Percentiles rank a stretch among this genome's conserved stretches.
These are phyloP conservation scores for Amphiprion percula DNA, from an alignment of 2,113 vertebrate genomes.

Conservation along the genomic window DNA sequence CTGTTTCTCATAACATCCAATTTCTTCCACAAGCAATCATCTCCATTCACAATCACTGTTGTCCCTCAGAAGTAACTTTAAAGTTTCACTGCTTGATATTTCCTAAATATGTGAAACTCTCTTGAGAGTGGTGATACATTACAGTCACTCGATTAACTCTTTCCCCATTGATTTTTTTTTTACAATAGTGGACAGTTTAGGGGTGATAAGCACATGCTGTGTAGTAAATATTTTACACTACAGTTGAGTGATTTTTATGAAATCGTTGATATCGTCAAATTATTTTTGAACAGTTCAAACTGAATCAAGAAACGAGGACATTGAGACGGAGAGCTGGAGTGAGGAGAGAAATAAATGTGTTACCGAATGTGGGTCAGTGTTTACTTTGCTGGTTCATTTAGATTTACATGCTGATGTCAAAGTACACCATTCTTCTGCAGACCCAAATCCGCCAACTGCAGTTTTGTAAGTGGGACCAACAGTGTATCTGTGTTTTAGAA, in stretches of 20 bases:
- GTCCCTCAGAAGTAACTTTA: neutral
- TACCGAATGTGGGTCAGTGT: no score
- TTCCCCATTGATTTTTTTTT: neutral
- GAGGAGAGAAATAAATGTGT: slow-evolving; percentile 25
- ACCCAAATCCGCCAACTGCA: neutral
- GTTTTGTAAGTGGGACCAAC: slow-evolving; percentile 10
- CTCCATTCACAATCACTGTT: neutral
- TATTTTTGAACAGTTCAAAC: neutral
- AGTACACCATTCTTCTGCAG: slow-evolving; percentile 1
- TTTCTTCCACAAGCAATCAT: neutral
- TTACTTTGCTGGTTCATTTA: slow-evolving; percentile 3
- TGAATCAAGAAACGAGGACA: no score
- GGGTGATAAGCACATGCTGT: neutral
- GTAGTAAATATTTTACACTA: neutral
- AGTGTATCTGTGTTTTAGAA: slow-evolving; percentile 1
- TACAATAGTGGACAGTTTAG: neutral
- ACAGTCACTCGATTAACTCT: neutral
- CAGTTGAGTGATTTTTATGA: neutral
- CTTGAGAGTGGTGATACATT: slow-evolving; percentile 1
- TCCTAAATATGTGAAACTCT: neutral
- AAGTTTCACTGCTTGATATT: neutral
- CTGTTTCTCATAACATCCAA: neutral
- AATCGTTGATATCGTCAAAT: neutral
- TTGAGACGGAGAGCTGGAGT: neutral
- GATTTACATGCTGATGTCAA: neutral